These are phyloP conservation scores for Anthonomus grandis DNA, from an alignment of 1,140 invertebrate species.

Conservation along the genomic window DNA sequence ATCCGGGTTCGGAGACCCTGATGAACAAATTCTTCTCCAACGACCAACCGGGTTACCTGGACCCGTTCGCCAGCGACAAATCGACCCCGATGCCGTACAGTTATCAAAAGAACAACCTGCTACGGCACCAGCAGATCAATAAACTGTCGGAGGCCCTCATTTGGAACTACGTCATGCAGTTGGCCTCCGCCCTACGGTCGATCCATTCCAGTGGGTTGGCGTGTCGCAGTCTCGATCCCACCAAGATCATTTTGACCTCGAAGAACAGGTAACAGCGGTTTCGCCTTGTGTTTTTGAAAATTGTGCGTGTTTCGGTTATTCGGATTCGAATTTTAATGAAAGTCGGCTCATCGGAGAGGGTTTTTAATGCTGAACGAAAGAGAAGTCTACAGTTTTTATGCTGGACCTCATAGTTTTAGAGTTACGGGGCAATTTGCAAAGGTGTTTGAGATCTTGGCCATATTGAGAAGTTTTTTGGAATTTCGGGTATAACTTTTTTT, in stretches of 20 bases:
- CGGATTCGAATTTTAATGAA: too few species aligned
- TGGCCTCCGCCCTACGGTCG: conserved; percentile 88
- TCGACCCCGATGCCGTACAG: conserved; percentile 78
- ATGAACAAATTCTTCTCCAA: conserved; percentile 80
- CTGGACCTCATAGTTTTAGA: too few species aligned
- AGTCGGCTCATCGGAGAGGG: too few species aligned
- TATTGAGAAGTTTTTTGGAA: too few species aligned
- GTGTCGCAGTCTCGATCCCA: conserved; percentile 76
- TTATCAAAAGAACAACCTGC: conserved; percentile 77
- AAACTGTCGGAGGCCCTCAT: conserved; percentile 86
- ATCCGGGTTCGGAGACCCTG: conserved; percentile 85
- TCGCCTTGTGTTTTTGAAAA: neutral
- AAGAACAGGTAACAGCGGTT: conserved; percentile 52
- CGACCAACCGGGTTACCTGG: conserved; percentile 69
- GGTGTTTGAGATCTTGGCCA: too few species aligned
- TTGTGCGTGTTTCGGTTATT: neutral
- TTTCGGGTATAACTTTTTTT: too few species aligned
- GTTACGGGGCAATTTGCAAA: too few species aligned
- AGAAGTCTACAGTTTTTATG: too few species aligned
- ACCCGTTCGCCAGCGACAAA: conserved; percentile 80
- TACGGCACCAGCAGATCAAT: conserved; percentile 65
- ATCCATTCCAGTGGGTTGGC: conserved; percentile 74
- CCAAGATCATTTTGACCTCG: conserved; percentile 82
- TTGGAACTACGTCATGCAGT: conserved; percentile 94
- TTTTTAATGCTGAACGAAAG: too few species aligned